Base-by-base conservation (phyloP, 2,113 vertebrate genomes). In the Deroptyus accipitrinus region DNA sequence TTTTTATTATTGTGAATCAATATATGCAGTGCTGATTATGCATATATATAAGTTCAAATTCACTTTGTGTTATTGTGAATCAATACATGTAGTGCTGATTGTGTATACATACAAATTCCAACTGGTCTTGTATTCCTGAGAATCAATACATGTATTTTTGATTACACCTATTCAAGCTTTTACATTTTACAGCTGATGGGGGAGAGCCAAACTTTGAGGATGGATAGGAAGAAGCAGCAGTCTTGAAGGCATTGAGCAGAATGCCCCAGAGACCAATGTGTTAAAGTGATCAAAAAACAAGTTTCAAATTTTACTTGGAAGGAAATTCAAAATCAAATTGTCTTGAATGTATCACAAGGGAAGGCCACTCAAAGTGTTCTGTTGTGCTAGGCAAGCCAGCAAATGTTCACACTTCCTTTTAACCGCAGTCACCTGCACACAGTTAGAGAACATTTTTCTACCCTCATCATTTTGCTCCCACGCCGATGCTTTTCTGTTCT, bases 381-480 rank as follows among this genome's bases (percentile, higher is more conserved):
- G 86, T 88, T 93, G 92, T 87, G 90, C 86, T 84, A 82, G 88
- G 96, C 86, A 82, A 95, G 96, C 92, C 95, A 96, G 86, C 77
- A 92, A 96, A 92, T 57, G 86, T 96, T 96, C 94, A 92, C 95
- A 86, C 92, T 93, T 95, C 57, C 66, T 75, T 82, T 72, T 86
- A 94, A 92, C 92, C 96, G 72, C 90, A 93, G 92, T 92, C 94
- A 95, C 95, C 96, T 96, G 95, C 88, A 79, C 48, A 23, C 41
- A 27, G 85, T 81, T 70, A 94, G 35, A 4, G 11, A 96, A 95
- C 86, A 44, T 82, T 94, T 94, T 82, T 83, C 92, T 88, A 52
- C 66, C 80, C 88, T 91, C 92, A 64, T 75, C 52, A 61, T 78
- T 86, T 88, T 86, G 39, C 61, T 93, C 95, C 64, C 77, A 78